Evolutionary conservation across 2,888 invertebrate species (phyloP).

Genomic region (Malthinus seriepunctatus): DNA sequence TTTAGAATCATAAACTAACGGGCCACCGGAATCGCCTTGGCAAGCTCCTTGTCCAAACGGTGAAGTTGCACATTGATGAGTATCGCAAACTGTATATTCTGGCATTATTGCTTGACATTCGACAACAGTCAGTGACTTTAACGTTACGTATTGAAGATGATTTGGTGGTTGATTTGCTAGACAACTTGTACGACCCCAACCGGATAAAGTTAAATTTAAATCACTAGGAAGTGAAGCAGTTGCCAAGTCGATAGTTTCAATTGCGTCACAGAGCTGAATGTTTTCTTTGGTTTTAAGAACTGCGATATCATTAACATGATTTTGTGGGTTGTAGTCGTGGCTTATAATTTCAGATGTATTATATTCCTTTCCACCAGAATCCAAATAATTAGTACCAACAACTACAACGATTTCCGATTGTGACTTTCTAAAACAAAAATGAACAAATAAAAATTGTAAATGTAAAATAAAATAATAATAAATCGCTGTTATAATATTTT

Average conservation of each 20-base stretch:
- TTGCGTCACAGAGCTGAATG: background rate
- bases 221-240: background rate
- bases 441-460: too few species aligned
- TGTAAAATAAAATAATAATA: too few species aligned
- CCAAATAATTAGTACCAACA: too few species aligned
- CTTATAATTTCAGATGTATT: background rate
- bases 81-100: slow-evolving; percentile 51
- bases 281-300: background rate
- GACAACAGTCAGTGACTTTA: slow-evolving; percentile 56
- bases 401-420: background rate
- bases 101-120: slow-evolving; percentile 49
- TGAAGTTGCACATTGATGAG: slow-evolving; percentile 63
- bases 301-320: slow-evolving; percentile 2
- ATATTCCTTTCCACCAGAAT: too few species aligned
- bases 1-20: slow-evolving; percentile 52
- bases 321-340: background rate
- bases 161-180: background rate
- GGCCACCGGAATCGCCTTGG: slow-evolving; percentile 62
- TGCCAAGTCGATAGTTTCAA: background rate
- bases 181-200: background rate
- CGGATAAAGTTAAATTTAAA: background rate
- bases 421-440: background rate
- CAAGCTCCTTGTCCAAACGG: slow-evolving; percentile 62
- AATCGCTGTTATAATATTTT: too few species aligned
- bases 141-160: slow-evolving; percentile 46